These are phyloP conservation scores for Cantharis rufa DNA, from an alignment of 2,888 invertebrate genomes.

Conservation along the genomic window DNA sequence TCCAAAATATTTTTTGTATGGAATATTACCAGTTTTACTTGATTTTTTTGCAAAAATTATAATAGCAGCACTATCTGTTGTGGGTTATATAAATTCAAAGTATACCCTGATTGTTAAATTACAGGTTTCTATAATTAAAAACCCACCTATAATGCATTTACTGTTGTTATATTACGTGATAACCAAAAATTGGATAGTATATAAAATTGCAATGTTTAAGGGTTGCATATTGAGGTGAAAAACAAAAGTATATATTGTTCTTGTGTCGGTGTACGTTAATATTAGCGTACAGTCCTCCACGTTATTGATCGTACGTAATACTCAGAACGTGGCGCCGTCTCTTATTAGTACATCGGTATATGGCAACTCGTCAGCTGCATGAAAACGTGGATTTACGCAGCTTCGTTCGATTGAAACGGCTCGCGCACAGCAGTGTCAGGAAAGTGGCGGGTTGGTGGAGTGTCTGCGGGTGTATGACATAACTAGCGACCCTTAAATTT, in stretches of 20 bases:
- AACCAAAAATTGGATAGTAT: neutral
- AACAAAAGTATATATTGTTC: neutral
- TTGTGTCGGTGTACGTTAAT: neutral
- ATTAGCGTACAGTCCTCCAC: neutral
- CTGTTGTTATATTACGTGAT: no score
- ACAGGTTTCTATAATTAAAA: neutral
- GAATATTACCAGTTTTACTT: neutral
- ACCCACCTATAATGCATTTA: neutral
- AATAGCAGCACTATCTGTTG: neutral
- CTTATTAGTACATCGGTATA: slow-evolving; percentile 1
- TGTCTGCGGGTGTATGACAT: slow-evolving; percentile 45
- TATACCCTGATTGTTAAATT: neutral
- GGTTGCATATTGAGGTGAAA: neutral
- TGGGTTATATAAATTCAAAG: neutral
- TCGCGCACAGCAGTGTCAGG: slow-evolving; percentile 27
- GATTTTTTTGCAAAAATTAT: neutral
- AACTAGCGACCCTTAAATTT: slow-evolving; percentile 42
- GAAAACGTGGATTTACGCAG: slow-evolving; percentile 35
- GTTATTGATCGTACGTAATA: neutral
- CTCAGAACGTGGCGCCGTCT: slow-evolving; percentile 16
- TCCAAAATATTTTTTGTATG: no score
- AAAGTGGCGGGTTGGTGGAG: slow-evolving; percentile 53
- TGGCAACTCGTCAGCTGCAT: slow-evolving; percentile 22
- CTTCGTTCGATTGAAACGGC: slow-evolving; percentile 36
- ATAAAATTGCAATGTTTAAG: neutral